These are phyloP conservation scores for Orius laevigatus DNA, from an alignment of 1,140 invertebrate species.

Conservation along the genomic window DNA sequence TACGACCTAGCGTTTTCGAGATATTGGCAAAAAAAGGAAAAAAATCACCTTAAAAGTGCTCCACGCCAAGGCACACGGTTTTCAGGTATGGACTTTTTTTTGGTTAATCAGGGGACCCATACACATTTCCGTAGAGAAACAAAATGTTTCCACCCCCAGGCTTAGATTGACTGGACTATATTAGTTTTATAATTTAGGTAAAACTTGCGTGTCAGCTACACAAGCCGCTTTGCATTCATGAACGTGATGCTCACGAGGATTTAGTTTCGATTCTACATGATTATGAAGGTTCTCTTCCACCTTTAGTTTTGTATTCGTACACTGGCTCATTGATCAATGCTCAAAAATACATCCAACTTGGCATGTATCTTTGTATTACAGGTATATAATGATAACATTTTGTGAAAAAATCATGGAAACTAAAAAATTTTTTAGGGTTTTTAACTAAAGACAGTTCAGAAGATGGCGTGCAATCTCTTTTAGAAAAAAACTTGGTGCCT, in stretches of 20 bases:
- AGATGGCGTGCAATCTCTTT: conserved; percentile 64
- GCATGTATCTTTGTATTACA: conserved; percentile 74
- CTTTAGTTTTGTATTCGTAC: conserved; percentile 82
- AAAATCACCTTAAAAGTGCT: too few species aligned
- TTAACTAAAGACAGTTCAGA: conserved; percentile 90
- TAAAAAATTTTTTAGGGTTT: conserved; percentile 42
- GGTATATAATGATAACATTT: conserved; percentile 29
- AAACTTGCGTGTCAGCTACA: conserved; percentile 68
- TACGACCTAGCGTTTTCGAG: too few species aligned
- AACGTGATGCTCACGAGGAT: conserved; percentile 76
- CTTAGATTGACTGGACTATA: too few species aligned
- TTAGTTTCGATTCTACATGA: conserved; percentile 32
- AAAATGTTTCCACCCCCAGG: too few species aligned
- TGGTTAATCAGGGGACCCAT: too few species aligned
- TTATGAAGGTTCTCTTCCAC: conserved; percentile 45
- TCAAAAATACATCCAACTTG: conserved; percentile 66
- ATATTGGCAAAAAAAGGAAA: too few species aligned
- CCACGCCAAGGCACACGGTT: too few species aligned
- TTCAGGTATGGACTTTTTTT: too few species aligned
- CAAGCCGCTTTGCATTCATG: conserved; percentile 83
- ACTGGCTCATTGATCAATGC: conserved; percentile 77
- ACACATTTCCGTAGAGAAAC: too few species aligned
- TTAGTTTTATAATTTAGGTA: too few species aligned
- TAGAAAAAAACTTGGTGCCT: conserved; percentile 64
- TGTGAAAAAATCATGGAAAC: not conserved